These are phyloP conservation scores for Tadarida brasiliensis DNA, from an alignment of 2,797 vertebrate genomes.

Conservation along the genomic window DNA sequence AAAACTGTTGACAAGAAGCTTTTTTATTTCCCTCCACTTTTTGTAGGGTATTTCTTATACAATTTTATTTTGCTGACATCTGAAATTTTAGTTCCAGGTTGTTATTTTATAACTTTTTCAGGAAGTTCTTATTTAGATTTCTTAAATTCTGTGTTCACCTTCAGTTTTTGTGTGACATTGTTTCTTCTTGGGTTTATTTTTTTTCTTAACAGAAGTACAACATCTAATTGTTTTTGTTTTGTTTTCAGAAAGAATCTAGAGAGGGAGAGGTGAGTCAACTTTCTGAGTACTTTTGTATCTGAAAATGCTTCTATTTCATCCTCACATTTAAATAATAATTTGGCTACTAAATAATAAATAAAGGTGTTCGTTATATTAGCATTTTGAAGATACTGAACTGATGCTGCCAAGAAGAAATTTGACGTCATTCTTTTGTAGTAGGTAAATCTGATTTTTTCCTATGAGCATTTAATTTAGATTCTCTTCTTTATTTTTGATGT, in stretches of 20 bases:
- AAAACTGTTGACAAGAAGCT: slow-evolving; percentile 20
- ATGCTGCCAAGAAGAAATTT: not conserved
- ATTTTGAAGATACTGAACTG: not conserved
- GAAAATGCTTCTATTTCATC: not conserved
- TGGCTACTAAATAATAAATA: not conserved
- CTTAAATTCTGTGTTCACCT: not conserved
- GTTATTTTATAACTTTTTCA: slow-evolving; percentile 1
- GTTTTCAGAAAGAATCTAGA: not conserved
- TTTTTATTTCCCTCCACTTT: not conserved
- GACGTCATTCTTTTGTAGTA: not conserved
- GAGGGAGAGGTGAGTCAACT: not conserved
- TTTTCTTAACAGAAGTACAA: not conserved
- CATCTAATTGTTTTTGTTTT: not conserved
- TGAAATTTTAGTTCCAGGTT: slow-evolving; percentile 19
- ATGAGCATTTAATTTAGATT: not conserved
- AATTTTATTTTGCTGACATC: not conserved
- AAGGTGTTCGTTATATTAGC: not conserved
- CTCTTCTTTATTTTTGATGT: slow-evolving; percentile 3
- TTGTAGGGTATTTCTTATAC: not conserved
- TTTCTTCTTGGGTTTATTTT: not conserved
- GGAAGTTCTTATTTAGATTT: not conserved
- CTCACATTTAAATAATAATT: slow-evolving; percentile 47
- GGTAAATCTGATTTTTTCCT: not conserved
- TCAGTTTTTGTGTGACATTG: not conserved
- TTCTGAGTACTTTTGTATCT: not conserved